Percentiles rank a stretch among this genome's conserved stretches.
Conservation (phyloP, 2,113 vertebrate species). For the Xyrauchen texanus region DNA sequence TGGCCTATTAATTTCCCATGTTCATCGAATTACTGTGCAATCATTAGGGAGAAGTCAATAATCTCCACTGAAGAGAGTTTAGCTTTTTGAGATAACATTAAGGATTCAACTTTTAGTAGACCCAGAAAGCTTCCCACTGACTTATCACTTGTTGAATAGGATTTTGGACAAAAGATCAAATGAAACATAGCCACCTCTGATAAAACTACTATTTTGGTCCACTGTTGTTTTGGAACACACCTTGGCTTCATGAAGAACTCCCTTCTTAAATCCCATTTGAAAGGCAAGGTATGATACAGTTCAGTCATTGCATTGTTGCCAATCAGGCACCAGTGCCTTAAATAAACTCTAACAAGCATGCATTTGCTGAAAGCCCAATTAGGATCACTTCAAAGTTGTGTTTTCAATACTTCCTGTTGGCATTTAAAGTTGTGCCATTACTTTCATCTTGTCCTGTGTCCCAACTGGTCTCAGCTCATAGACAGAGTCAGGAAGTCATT, state of each 20-base stretch:
- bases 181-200: neutral
- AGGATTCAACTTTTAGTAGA: neutral
- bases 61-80: constrained; percentile 8
- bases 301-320: neutral
- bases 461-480: constrained; percentile 64
- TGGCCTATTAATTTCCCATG: constrained; percentile 40
- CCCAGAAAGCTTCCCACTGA: neutral
- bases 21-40: constrained; percentile 18
- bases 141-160: neutral
- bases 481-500: constrained; percentile 69
- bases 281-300: constrained; percentile 7
- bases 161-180: neutral
- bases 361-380: constrained; percentile 69
- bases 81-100: neutral
- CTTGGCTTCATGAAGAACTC: constrained; percentile 10
- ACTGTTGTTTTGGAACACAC: constrained; percentile 13
- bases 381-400: constrained; percentile 73
- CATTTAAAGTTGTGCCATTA: constrained; percentile 73
- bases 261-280: neutral
- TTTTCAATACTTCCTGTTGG: constrained; percentile 65
- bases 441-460: constrained; percentile 71
- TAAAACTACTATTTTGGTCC: constrained; percentile 4
- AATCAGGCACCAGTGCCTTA: constrained; percentile 49
- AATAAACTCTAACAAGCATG: constrained; percentile 65
- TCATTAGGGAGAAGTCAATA: constrained; percentile 8